Conservation (phyloP, 2,113 vertebrate species). For the Rostratula benghalensis region DNA sequence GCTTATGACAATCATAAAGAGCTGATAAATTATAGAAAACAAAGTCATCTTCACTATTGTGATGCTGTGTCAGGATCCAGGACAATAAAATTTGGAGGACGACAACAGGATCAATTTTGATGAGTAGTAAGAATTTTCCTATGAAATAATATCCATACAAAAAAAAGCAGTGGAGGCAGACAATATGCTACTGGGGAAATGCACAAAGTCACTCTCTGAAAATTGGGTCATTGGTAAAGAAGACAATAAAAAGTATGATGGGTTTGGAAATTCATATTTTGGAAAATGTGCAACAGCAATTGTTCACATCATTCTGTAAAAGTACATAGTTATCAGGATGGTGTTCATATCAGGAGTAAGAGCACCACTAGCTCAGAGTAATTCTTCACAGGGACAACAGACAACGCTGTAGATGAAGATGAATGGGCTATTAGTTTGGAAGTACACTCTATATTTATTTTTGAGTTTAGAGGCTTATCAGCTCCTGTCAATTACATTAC, state of each 20-base stretch:
- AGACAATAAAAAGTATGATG: not conserved
- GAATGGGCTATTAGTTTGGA: constrained; percentile 32
- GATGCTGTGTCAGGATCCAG: not conserved
- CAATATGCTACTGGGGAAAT: not conserved
- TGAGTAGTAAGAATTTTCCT: not conserved
- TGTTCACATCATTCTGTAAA: not conserved
- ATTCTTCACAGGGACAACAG: not conserved
- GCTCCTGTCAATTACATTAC: constrained; percentile 36
- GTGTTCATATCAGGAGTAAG: not conserved
- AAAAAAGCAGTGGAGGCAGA: not conserved
- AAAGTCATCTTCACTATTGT: not conserved
- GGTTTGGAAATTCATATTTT: not conserved
- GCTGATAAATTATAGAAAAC: not conserved
- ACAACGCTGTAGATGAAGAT: constrained; percentile 6
- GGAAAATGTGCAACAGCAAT: not conserved
- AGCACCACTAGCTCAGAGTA: not conserved
- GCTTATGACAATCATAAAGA: not conserved
- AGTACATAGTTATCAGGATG: not conserved
- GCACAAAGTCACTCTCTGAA: not conserved
- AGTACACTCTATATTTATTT: constrained; percentile 23
- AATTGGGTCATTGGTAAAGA: not conserved
- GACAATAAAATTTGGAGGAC: not conserved
- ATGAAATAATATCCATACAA: not conserved
- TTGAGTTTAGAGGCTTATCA: constrained; percentile 35
- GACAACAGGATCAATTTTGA: not conserved